Evolutionary conservation across 2,888 invertebrate genomes (phyloP).

Genomic region (Dolichomitus sp.): DNA sequence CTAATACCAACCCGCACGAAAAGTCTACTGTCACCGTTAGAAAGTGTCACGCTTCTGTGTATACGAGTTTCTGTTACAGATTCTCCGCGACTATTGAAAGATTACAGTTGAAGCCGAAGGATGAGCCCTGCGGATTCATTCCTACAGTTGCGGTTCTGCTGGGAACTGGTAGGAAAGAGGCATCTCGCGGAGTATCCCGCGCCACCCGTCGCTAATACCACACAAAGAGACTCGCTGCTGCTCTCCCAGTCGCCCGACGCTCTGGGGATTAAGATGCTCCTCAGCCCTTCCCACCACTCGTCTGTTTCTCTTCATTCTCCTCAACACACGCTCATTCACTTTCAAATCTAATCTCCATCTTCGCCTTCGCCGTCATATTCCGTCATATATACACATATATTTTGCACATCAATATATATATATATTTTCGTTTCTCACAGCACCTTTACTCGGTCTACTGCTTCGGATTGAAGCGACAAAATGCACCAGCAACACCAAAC

Average conservation of each 20-base stretch:
- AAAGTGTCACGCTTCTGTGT: too few relatives aligned
- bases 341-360: slow-evolving; percentile 50
- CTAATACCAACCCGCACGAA: too few relatives aligned
- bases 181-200: not conserved
- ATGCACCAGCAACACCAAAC: not conserved
- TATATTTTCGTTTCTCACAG: not conserved
- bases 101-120: slow-evolving; percentile 42
- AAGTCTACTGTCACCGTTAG: not conserved
- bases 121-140: slow-evolving; percentile 18
- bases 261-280: slow-evolving; percentile 56
- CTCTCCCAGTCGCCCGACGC: slow-evolving; percentile 20
- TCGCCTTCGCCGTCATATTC: slow-evolving; percentile 5
- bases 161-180: not conserved
- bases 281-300: slow-evolving; percentile 26
- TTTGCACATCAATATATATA: not conserved
- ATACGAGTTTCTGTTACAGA: not conserved
- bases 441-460: slow-evolving; percentile 8
- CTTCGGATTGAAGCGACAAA: not conserved
- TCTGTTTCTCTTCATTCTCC: slow-evolving; percentile 35
- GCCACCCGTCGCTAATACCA: slow-evolving; percentile 34
- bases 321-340: slow-evolving; percentile 39
- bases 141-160: slow-evolving; percentile 1
- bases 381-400: not conserved
- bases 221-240: slow-evolving; percentile 35
- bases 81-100: slow-evolving; percentile 23